Evolutionary conservation across 1,140 invertebrate genomes (phyloP), one percentile per base, ranked within the genome.

Genomic region (Temnothorax curvispinosus): DNA sequence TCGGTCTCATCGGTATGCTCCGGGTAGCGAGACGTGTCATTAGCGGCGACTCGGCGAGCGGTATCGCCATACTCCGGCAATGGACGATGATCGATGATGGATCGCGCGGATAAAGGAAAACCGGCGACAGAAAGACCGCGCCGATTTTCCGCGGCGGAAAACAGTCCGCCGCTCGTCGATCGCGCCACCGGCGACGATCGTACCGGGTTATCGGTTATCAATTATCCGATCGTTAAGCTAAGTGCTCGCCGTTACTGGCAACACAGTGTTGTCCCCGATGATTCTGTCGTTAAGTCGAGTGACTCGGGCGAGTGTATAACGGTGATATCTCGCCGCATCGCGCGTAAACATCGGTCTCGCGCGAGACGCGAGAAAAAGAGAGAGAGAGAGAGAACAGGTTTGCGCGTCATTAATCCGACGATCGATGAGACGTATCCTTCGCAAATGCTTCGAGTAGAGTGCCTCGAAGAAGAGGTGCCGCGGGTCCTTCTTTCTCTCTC

Each of bases 341-440:
- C 82, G 72, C 60, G 47, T 78, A 76, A 77, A 77, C 50, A 85
- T 85, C 44, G 69, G 74, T 89, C 47, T 56, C 60, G 67, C 80
- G 65, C 41, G 21, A 50, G 38, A 58, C 35, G 52, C 52, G 50
- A n/a, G 44, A 50, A 44, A 35, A 44, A 4, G 32, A 35, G 60
- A 4, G 32, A 78, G 27, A 18, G 62, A 58, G 27, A 50, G 54
- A 47, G 62, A 89, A 88, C 88, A 88, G 88, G 80, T 85, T 88
- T 89, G 71, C 82, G 60, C 82, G 82, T 85, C 74, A 85, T 85
- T 85, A 76, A 84, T 78, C 82, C 82, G 82, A 78, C 71, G 71
- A 85, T 85, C 82, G 82, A 78, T 77, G 75, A 76, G 74, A 67
- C 82, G 75, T 85, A 76, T 85, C 74, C 50, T 65, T 78, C 58